phyloP scores from a whole-genome alignment of 2,888 invertebrate species.

The Pinctada fucata region DNA sequence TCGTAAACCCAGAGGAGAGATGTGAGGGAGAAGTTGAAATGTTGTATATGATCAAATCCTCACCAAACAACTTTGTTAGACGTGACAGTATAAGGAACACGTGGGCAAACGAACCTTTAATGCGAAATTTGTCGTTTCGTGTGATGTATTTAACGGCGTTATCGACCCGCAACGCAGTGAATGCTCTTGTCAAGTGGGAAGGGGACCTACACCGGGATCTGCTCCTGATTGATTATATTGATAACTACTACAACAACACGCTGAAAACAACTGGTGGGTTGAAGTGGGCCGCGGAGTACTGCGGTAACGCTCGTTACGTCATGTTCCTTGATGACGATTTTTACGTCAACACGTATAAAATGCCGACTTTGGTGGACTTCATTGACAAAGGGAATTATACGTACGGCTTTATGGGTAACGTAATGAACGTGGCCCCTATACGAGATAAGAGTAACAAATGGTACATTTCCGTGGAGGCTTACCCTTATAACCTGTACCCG shows the following conservation, averaged over 20 bases:
- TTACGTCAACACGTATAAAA: slow-evolving; percentile 4
- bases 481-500: slow-evolving; percentile 20
- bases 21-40: neutral
- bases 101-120: neutral
- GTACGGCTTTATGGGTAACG: slow-evolving; percentile 10
- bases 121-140: neutral
- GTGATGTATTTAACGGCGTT: neutral
- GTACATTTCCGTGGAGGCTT: slow-evolving; percentile 20
- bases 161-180: neutral
- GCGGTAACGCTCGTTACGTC: slow-evolving; percentile 5
- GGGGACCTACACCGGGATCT: slow-evolving; percentile 7
- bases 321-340: slow-evolving; percentile 27
- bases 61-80: neutral
- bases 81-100: slow-evolving; percentile 1
- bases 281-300: slow-evolving; percentile 9
- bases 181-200: neutral
- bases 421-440: slow-evolving; percentile 1
- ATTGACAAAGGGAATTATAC: neutral
- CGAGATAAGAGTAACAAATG: slow-evolving; percentile 11
- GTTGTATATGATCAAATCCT: neutral
- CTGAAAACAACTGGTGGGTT: slow-evolving; percentile 17
- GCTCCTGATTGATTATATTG: slow-evolving; percentile 9
- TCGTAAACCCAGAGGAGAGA: neutral
- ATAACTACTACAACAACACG: slow-evolving; percentile 27
- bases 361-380: neutral